Evolutionary conservation across 1,140 invertebrate genomes (phyloP), one percentile per base, ranked within the genome.

Genomic region (Hormaphis cornu): DNA sequence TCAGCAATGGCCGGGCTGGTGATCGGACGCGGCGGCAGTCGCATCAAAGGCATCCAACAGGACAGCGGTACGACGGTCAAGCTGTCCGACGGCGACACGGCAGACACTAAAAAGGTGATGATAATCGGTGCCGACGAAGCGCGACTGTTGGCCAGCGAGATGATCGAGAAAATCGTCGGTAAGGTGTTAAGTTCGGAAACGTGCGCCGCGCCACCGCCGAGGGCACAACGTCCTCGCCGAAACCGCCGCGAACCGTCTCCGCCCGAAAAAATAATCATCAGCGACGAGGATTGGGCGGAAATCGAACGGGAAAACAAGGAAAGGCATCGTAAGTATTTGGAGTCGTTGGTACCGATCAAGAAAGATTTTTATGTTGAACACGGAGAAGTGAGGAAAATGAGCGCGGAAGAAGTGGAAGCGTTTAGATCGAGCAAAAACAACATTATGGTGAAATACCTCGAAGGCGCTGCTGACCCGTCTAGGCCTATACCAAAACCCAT

Each of bases 311-410:
- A 61, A 18, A 61, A 28, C 24, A 18, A 7, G 16, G 10, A 63
- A 18, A 46, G 1, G 18, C n/a, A 63, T 0, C 24, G 24, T 16
- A 1, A 22, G 20, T 9, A 82, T 69, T 89, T 84, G 83, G 80
- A 82, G 2, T 80, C 83, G 70, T 79, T 85, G 24, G 85, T 87
- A 1, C 78, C 81, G 2, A 81, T 95, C 10, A 79, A 82, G 2
- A 95, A 95, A 78, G 79, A 92, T 73, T 93, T 96, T 75, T 97
- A 96, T 74, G 78, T 82, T 72, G 93, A 95, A 81, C 82, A 89
- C 75, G 83, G 84, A 1, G 78, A 80, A 71, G 83, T 95, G 3
- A 78, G 83, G 24, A 81, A 82, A n/a, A 85, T 93, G 82, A 75
- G 82, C 28, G 70, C 77, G 1, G 78, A 80, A 12, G 79, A 90